Conservation (phyloP, 2,888 invertebrate genomes). For the Athalia cordata region DNA sequence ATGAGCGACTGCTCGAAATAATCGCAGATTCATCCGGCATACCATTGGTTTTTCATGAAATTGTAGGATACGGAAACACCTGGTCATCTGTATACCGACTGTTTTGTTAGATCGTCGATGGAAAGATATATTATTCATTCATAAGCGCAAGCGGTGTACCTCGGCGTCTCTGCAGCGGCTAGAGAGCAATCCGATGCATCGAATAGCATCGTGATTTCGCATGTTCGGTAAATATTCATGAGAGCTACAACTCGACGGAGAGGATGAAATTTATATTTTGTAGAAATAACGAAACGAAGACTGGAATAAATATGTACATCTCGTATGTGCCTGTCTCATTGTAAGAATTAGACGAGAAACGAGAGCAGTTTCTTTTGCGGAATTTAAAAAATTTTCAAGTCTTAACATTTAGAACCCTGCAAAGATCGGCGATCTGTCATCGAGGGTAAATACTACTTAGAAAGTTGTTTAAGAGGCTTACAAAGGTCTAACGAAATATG, state of each 20-base stretch:
- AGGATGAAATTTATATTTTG: background rate
- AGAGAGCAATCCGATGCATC: slow-evolving; percentile 21
- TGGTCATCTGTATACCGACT: background rate
- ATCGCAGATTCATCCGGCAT: background rate
- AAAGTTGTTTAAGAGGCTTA: slow-evolving; percentile 60
- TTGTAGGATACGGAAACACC: background rate
- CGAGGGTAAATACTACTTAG: slow-evolving; percentile 55
- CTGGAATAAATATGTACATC: background rate
- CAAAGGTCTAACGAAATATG: slow-evolving; percentile 43
- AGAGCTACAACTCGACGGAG: background rate
- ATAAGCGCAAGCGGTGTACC: background rate
- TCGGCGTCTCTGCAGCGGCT: background rate
- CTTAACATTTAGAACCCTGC: slow-evolving; percentile 31
- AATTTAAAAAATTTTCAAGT: background rate
- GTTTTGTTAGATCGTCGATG: background rate
- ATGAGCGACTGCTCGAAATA: no score
- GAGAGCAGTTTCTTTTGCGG: background rate
- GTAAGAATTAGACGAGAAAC: background rate
- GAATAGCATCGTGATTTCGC: slow-evolving; percentile 1
- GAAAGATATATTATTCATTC: slow-evolving; percentile 15
- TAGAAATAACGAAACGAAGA: background rate
- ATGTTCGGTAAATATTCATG: slow-evolving; percentile 24
- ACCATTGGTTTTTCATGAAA: background rate
- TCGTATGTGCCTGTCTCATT: background rate
- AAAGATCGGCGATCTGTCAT: slow-evolving; percentile 49